Evolutionary conservation across 2,888 invertebrate genomes (phyloP).

Genomic region (Rutpela maculata): DNA sequence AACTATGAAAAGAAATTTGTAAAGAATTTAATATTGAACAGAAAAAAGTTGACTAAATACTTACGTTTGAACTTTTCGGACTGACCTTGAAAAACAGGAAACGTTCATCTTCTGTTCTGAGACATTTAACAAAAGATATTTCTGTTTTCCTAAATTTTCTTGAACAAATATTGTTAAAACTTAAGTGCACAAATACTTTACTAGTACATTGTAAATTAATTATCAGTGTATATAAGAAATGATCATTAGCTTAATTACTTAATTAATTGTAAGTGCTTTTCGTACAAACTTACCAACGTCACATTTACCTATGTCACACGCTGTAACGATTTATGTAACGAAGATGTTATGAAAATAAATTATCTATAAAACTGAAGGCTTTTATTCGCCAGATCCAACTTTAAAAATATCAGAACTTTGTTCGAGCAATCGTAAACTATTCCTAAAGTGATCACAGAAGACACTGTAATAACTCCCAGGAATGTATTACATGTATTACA

Average conservation of each 20-base stretch:
- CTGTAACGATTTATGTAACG: constrained; percentile 59
- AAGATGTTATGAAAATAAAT: constrained; percentile 60
- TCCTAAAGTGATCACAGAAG: neutral
- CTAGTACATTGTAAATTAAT: constrained; percentile 33
- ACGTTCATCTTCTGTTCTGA: neutral
- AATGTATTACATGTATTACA: neutral
- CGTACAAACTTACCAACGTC: constrained; percentile 55
- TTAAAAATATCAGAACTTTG: constrained; percentile 8
- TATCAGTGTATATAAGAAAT: constrained; percentile 46
- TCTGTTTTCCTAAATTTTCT: neutral
- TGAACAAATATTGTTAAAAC: neutral
- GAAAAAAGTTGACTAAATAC: too few species aligned
- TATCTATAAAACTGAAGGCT: constrained; percentile 46
- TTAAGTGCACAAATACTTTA: constrained; percentile 1
- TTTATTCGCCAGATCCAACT: constrained; percentile 44
- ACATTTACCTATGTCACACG: constrained; percentile 57
- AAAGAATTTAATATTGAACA: too few species aligned
- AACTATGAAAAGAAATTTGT: too few species aligned
- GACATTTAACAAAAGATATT: constrained; percentile 6
- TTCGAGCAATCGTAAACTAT: neutral
- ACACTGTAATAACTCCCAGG: neutral
- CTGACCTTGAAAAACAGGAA: neutral
- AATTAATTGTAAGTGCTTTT: constrained; percentile 55
- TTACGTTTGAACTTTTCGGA: too few species aligned
- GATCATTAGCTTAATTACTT: constrained; percentile 46